Conservation (phyloP, 2,888 invertebrate genomes). For the Sesamia inferens region DNA sequence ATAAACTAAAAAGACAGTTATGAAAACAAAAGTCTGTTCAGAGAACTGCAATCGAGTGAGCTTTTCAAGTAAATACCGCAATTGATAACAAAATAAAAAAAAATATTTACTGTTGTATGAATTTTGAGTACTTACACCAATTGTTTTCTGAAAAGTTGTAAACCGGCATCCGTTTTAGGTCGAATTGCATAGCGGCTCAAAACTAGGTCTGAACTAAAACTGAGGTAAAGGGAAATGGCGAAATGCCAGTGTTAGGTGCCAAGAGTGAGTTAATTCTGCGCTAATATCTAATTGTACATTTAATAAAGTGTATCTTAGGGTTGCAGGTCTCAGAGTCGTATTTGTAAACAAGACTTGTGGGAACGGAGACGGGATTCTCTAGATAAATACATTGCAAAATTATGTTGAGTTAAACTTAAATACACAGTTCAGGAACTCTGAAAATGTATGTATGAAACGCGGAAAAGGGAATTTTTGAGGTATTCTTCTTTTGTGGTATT, state of each 20-base stretch:
- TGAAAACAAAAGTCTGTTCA: neutral
- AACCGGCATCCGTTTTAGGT: constrained; percentile 58
- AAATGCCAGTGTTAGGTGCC: constrained; percentile 81
- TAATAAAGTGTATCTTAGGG: constrained; percentile 67
- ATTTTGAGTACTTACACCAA: constrained; percentile 1
- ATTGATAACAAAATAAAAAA: constrained; percentile 5
- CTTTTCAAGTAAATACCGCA: neutral
- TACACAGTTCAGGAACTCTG: neutral
- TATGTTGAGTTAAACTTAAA: neutral
- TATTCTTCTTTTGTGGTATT: neutral
- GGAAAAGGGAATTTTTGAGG: neutral
- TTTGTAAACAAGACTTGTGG: constrained; percentile 35
- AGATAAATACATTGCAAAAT: constrained; percentile 10
- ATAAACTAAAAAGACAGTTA: neutral
- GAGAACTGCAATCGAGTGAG: neutral
- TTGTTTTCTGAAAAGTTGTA: constrained; percentile 11
- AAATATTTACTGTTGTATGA: neutral
- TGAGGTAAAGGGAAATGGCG: constrained; percentile 80
- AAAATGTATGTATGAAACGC: neutral
- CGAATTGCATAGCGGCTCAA: constrained; percentile 65
- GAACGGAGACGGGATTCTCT: neutral
- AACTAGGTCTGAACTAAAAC: constrained; percentile 77
- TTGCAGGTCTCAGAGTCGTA: constrained; percentile 44
- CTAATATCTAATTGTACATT: constrained; percentile 80
- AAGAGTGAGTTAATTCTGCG: constrained; percentile 81